Base-by-base conservation (phyloP, 2,888 invertebrate genomes). In the Meteorus colon region DNA sequence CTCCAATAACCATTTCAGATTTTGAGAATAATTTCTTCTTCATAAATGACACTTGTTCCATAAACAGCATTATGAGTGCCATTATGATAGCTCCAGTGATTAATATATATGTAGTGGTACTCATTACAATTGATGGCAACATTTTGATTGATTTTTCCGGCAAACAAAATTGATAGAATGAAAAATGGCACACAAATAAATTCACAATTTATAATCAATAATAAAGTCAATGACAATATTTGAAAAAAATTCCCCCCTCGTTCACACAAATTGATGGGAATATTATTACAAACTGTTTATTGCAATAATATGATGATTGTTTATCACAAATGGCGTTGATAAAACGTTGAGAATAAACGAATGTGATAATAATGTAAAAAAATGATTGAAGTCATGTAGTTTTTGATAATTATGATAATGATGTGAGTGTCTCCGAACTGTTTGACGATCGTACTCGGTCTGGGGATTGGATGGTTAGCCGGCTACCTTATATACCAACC, bases 401-500 rank as follows among this genome's bases (percentile, higher is more conserved):
- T 68, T 65, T 60, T 74, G 27, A 41, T 62, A 65, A 34, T 45
- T 79, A 65, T 70, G 62, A 60, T 48, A 24, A 45, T 51, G 34
- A 55, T 45, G 63, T 27, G 73, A 51, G 63, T 79, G 85, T 85
- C 84, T 85, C 84, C 83, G 83, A 83, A 86, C 86, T 81, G 85
- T 85, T 82, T 84, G 86, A 84, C 86, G 88, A 85, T 86, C 88
- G 82, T 84, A 82, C 85, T 87, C 86, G 85, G 82, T 88, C 87
- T 88, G 88, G 86, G 87, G 86, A 85, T 86, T 84, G 84, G 85
- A 86, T 86, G 85, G 85, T 85, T 84, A 82, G 79, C 81, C 82
- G 83, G 84, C 85, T 84, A 86, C 87, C 86, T 89, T 89, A 87
- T 89, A 89, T 89, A 89, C 84, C 83, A 79, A 79, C 81, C 82